Evolutionary conservation across 2,888 invertebrate genomes (phyloP).

Genomic region (Cerastoderma edule): DNA sequence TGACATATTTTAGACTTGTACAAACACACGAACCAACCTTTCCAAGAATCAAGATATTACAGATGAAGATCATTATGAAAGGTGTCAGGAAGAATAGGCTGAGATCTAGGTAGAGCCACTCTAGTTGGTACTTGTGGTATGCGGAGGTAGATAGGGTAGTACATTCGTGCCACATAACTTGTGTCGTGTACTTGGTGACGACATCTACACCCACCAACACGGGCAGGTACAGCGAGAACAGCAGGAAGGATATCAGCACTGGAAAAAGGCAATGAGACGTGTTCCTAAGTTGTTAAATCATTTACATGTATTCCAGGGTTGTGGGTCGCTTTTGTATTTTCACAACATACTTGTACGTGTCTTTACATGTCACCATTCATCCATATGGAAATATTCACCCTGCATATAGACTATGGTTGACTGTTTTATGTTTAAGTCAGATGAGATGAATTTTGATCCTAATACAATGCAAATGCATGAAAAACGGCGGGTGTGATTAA

Average conservation of each 20-base stretch:
- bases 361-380: too few species aligned
- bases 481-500: too few species aligned
- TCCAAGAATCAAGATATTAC: slow-evolving; percentile 50
- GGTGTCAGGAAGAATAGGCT: slow-evolving; percentile 52
- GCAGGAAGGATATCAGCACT: slow-evolving; percentile 29
- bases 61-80: slow-evolving; percentile 42
- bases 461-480: too few species aligned
- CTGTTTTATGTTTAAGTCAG: too few species aligned
- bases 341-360: too few species aligned
- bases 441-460: too few species aligned
- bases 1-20: too few species aligned
- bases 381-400: too few species aligned
- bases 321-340: too few species aligned
- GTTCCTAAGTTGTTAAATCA: too few species aligned
- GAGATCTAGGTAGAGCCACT: slow-evolving; percentile 52
- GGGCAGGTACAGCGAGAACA: slow-evolving; percentile 41
- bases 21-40: slow-evolving; percentile 35
- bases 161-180: slow-evolving; percentile 37
- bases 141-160: slow-evolving; percentile 31
- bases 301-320: too few species aligned
- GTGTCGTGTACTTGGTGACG: slow-evolving; percentile 23
- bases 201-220: slow-evolving; percentile 42
- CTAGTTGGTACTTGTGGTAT: slow-evolving; percentile 33
- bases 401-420: too few species aligned
- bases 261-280: slow-evolving; percentile 23